Conservation (phyloP, 2,113 vertebrate genomes). For the Mungos mungo region DNA sequence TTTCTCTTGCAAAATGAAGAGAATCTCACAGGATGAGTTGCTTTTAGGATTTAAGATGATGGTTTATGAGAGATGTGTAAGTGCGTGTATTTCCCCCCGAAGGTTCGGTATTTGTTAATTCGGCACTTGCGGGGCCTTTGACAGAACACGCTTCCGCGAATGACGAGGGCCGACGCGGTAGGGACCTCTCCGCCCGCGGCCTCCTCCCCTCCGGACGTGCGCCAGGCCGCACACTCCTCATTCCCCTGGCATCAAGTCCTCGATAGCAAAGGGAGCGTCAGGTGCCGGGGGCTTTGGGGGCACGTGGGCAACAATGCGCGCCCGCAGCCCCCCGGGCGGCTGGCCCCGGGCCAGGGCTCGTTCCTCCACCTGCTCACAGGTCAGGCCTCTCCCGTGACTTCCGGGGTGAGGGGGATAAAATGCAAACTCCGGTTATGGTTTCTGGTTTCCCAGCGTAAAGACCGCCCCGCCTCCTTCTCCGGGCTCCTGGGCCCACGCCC, state of each 20-base stretch:
- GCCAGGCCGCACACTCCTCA: neutral
- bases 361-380: accelerated
- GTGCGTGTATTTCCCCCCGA: too few species aligned
- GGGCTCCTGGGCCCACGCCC: neutral
- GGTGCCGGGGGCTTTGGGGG: too few species aligned
- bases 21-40: too few species aligned
- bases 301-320: accelerated
- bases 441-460: neutral
- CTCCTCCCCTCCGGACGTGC: too few species aligned
- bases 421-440: neutral
- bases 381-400: neutral
- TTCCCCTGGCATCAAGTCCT: neutral
- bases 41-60: too few species aligned
- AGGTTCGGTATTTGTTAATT: too few species aligned
- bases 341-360: neutral
- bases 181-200: too few species aligned
- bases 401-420: accelerated
- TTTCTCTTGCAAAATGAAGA: too few species aligned
- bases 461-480: neutral
- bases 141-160: too few species aligned
- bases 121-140: too few species aligned
- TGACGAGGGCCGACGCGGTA: too few species aligned
- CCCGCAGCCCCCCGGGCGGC: neutral
- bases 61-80: too few species aligned
- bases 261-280: accelerated